A percentile compares a stretch with the other conserved stretches of the same genome.
phyloP scores from a whole-genome alignment of 2,888 invertebrate genomes.

The Meiosimyza decipiens region DNA sequence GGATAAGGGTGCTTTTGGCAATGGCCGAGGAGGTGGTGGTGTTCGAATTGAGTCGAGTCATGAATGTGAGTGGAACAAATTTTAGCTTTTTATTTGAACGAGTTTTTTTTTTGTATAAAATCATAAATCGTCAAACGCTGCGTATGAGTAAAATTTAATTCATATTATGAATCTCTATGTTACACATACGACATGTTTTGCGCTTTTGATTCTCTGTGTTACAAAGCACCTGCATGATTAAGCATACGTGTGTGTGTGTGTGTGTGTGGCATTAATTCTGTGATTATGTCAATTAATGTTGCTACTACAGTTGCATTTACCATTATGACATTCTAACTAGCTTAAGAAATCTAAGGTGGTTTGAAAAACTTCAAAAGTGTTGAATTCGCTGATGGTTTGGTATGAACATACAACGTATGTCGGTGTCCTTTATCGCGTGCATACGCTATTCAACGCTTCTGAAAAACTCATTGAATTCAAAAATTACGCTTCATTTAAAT shows the following conservation, averaged over 20 bases:
- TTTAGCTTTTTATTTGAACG: background rate
- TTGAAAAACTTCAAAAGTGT: too few relatives aligned
- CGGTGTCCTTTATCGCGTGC: too few relatives aligned
- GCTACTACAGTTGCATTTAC: too few relatives aligned
- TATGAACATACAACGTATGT: too few relatives aligned
- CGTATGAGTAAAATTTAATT: background rate
- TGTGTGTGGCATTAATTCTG: background rate
- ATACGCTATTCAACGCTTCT: too few relatives aligned
- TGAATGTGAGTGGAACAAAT: conserved; percentile 52
- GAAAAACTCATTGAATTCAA: too few relatives aligned
- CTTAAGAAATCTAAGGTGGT: too few relatives aligned
- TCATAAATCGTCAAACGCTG: background rate
- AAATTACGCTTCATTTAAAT: too few relatives aligned
- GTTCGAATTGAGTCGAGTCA: conserved; percentile 55
- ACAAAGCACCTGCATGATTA: background rate
- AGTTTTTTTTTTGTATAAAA: conserved; percentile 1
- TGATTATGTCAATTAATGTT: too few relatives aligned
- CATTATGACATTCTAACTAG: too few relatives aligned
- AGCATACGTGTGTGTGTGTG: background rate
- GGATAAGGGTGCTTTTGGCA: conserved; percentile 56
- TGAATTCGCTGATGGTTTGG: too few relatives aligned
- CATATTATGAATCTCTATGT: conserved; percentile 30
- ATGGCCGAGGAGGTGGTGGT: conserved; percentile 47
- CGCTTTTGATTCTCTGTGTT: background rate
- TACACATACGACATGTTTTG: conserved; percentile 1